A percentile compares a stretch with the other conserved stretches of the same genome.
Evolutionary conservation across 1,140 invertebrate species (phyloP).

Genomic region (Aphidius ervi): DNA sequence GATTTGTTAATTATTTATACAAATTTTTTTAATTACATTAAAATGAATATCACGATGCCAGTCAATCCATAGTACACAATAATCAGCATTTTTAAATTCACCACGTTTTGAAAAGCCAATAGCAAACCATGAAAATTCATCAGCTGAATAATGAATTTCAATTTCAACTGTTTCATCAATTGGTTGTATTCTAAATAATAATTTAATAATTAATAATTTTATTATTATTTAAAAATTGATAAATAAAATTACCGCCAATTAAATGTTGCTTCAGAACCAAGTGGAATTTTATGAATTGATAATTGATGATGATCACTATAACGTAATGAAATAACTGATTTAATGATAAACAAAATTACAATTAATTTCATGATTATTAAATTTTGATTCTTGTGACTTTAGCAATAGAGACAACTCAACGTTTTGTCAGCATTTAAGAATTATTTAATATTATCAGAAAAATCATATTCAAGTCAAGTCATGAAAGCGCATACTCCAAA

Average conservation of each 20-base stretch:
- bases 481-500: no score
- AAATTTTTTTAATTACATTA: slow-evolving; percentile 54
- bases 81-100: slow-evolving; percentile 70
- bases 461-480: no score
- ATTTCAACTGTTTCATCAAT: slow-evolving; percentile 43
- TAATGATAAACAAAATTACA: slow-evolving; percentile 1
- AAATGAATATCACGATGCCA: slow-evolving; percentile 61
- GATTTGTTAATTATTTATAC: slow-evolving; percentile 5
- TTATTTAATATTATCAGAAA: no score
- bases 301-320: neutral
- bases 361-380: slow-evolving; percentile 7
- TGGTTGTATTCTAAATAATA: slow-evolving; percentile 46
- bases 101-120: slow-evolving; percentile 92
- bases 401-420: no score
- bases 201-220: slow-evolving; percentile 12
- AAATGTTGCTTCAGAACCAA: slow-evolving; percentile 44
- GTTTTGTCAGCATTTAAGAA: no score
- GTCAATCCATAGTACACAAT: slow-evolving; percentile 78
- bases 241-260: slow-evolving; percentile 42
- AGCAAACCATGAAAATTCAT: slow-evolving; percentile 67
- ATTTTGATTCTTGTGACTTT: neutral
- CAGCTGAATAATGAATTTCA: slow-evolving; percentile 54
- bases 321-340: neutral
- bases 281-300: slow-evolving; percentile 40
- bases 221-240: no score